A percentile compares a stretch with the other conserved stretches of the same genome.
phyloP scores from a whole-genome alignment of 2,797 vertebrate species.

The Gephyroberyx darwinii region DNA sequence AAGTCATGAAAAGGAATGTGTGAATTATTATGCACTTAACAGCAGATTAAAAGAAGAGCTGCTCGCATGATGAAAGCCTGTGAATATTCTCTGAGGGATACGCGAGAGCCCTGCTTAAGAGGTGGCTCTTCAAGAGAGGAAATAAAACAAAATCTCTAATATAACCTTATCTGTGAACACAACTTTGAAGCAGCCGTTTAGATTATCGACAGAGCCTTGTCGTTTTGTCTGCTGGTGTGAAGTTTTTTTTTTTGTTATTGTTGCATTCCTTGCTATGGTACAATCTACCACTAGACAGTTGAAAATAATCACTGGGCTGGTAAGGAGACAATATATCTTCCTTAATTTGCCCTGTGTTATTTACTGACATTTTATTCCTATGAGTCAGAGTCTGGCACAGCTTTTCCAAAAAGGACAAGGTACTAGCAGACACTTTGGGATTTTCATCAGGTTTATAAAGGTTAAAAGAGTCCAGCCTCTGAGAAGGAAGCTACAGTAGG shows the following conservation, averaged over 20 bases:
- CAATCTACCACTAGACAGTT: conserved; percentile 33
- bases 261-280: conserved; percentile 42
- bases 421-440: conserved; percentile 58
- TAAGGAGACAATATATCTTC: conserved; percentile 45
- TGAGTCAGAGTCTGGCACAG: conserved; percentile 82
- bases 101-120: conserved; percentile 40
- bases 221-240: conserved; percentile 51
- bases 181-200: conserved; percentile 68
- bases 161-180: conserved; percentile 67
- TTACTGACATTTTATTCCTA: conserved; percentile 66
- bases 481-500: conserved; percentile 68
- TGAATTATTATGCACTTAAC: conserved; percentile 74
- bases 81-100: conserved; percentile 58
- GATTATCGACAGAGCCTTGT: conserved; percentile 63
- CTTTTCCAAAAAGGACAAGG: conserved; percentile 25
- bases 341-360: conserved; percentile 69
- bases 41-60: conserved; percentile 69
- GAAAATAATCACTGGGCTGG: conserved; percentile 62
- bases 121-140: conserved; percentile 60
- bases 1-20: conserved; percentile 72
- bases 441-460: conserved; percentile 64
- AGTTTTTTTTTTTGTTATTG: conserved; percentile 36
- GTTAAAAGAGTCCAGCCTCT: conserved; percentile 66
- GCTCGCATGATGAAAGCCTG: conserved; percentile 68
- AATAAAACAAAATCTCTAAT: conserved; percentile 71